These are phyloP conservation scores for Chinchilla lanigera DNA, from an alignment of 2,113 vertebrate genomes.

Conservation along the genomic window DNA sequence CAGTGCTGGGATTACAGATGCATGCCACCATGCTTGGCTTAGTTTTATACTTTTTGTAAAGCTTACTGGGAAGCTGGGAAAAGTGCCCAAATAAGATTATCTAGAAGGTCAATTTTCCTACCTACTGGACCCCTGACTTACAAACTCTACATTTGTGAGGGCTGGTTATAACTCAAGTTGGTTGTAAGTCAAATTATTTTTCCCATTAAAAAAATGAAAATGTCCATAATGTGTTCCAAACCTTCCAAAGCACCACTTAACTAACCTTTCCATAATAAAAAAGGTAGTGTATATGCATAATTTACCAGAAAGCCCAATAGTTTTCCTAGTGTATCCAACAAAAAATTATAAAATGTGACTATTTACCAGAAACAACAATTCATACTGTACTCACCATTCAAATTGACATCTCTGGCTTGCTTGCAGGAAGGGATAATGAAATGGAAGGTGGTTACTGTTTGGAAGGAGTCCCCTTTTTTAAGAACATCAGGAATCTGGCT, in stretches of 20 bases:
- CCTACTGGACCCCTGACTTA: background rate
- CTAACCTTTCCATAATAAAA: too few species aligned
- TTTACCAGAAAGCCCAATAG: background rate
- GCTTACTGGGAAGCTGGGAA: slow-evolving; percentile 16
- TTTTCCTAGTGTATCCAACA: background rate
- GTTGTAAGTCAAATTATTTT: background rate
- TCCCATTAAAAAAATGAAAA: background rate
- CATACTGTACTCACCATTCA: background rate
- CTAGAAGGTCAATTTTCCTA: background rate
- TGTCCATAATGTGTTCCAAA: background rate
- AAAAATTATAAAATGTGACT: background rate
- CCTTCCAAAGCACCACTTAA: background rate
- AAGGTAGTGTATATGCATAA: background rate
- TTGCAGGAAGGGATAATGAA: background rate
- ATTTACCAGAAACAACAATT: background rate
- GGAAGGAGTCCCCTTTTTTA: background rate
- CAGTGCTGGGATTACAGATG: background rate
- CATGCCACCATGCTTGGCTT: background rate
- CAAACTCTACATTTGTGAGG: background rate
- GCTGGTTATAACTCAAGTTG: background rate
- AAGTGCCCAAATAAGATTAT: background rate
- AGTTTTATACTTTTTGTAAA: slow-evolving; percentile 28
- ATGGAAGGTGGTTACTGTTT: background rate
- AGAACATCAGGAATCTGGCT: background rate
- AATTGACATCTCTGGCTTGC: background rate